These are phyloP conservation scores for Thunnus albacares DNA, from an alignment of 2,797 vertebrate species.

Conservation along the genomic window DNA sequence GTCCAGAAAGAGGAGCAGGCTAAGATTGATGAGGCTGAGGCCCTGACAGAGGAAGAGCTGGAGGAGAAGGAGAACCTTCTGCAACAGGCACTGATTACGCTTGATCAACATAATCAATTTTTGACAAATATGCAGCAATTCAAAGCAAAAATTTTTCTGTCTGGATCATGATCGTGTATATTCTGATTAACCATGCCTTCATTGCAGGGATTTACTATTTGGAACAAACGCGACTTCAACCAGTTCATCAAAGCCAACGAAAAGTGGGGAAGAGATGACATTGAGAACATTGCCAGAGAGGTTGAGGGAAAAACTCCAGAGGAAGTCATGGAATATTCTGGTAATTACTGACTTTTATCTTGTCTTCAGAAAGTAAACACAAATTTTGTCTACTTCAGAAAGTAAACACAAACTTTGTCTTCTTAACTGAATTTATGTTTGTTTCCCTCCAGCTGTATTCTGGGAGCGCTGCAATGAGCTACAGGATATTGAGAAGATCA, in stretches of 20 bases:
- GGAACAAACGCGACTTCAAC: slow-evolving; percentile 99
- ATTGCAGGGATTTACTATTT: slow-evolving; percentile 96
- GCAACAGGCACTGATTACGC: slow-evolving; percentile 89
- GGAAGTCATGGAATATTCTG: slow-evolving; percentile 99
- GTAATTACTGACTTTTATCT: slow-evolving; percentile 74
- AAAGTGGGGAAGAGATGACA: slow-evolving; percentile 99
- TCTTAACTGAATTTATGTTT: neutral
- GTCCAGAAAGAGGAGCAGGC: slow-evolving; percentile 97
- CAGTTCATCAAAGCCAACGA: slow-evolving; percentile 99
- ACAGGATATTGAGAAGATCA: slow-evolving; percentile 99
- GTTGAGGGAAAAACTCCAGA: slow-evolving; percentile 99
- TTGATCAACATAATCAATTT: neutral
- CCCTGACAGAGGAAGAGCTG: slow-evolving; percentile 96
- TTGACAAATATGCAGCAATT: neutral
- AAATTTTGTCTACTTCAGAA: neutral
- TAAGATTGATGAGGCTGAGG: slow-evolving; percentile 98
- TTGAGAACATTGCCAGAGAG: slow-evolving; percentile 98
- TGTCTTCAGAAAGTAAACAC: neutral
- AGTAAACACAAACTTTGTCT: too few species aligned
- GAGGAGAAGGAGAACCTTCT: slow-evolving; percentile 98
- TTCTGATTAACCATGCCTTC: neutral
- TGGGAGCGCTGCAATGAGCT: slow-evolving; percentile 99
- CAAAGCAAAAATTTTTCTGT: neutral
- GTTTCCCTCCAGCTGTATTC: slow-evolving; percentile 90
- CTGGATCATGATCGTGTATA: neutral